Base-by-base conservation (phyloP, 2,888 invertebrate species). In the Amphipyra tragopoginis region DNA sequence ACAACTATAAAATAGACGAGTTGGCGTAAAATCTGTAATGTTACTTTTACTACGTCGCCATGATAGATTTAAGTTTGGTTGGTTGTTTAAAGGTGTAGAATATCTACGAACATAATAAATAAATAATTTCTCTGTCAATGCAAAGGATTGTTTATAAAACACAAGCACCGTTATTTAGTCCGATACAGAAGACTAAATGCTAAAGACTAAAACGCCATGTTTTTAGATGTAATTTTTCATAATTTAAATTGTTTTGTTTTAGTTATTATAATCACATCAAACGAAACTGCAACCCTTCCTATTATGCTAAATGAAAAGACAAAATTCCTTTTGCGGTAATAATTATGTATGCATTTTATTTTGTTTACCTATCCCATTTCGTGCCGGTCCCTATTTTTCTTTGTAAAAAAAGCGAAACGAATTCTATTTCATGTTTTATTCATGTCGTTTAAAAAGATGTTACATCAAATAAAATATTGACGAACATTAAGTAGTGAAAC, bases 381-480 rank as follows among this genome's bases (percentile, higher is more conserved):
- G 11, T 42, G 45, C 42, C 44, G 42, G 29, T 34, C 43, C 34
- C 51, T 11, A 52, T 54, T 26, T 21, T 49, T 42, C 62, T 62
- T 66, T 59, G 49, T 52, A 49, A 67, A 64, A 51, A 34, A 21
- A 43, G 39, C 40, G 40, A 15, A 39, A 48, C 44, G 14, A 59
- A 67, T 53, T 50, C 11, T 14, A 33, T 56, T 47, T 62, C 45
- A 63, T 68, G 53, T 58, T 72, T 71, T 62, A 66, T 58, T 58
- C 39, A 54, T 60, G 26, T 33, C 43, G 11, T 58, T 58, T 61
- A 55, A 36, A 60, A 50, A 50, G 29, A 29, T 53, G 50, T 53
- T 40, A 42, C 26, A 34, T 47, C 13, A 39, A 55, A 57, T 45
- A 44, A 55, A 57, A 42, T 54, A 48, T 42, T 57, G 15, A 64